Evolutionary conservation across 1,140 invertebrate genomes (phyloP), one percentile per base, ranked within the genome.

Genomic region (Kradibia gibbosae): DNA sequence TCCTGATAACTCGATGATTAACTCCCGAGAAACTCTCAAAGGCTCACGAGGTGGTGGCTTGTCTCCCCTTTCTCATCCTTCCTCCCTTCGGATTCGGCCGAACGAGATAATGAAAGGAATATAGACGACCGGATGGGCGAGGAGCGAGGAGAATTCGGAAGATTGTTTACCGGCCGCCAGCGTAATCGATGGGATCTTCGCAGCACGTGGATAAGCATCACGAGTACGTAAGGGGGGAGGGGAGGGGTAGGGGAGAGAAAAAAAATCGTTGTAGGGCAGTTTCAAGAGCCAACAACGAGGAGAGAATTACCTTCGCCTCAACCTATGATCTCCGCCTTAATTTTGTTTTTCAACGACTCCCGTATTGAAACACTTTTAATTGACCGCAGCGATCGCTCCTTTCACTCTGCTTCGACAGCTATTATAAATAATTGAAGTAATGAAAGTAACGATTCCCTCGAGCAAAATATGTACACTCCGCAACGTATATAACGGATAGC

Each of bases 181-280:
- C 86, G 85, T 87, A 83, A 85, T 85, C 83, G 20, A 62, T 15
- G 20, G 67, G 25, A 36, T 71, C 28, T 57, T 17, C 22, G 60
- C 57, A 28, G 67, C 67, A 42, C 34, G 50, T 73, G 25, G 20
- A 39, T 3, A 15, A 0, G 3, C 20, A 5, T 11, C 0, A 42
- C 25, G 1, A 36, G 3, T 42, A 3, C 10, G 3, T 28, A 42
- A 42, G 15, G 67, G 1, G 57, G 31, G 57, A 28, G 11, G 31
- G 45, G 1, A 45, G 3, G 70, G 0, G 39, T 3, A 39, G 20
- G 67, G 15, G 67, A 5, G 57, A 60, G 57, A 28, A 10, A 60
- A 31, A 3, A 36, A 34, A 34, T 36, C 55, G 55, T n/a, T 67
- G n/a, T 28, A 53, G 45, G 20, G 39, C n/a, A n/a, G 28, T 76